A percentile compares a stretch with the other conserved stretches of the same genome.
Evolutionary conservation across 2,888 invertebrate species (phyloP).

Genomic region (Acrobasis suavella): DNA sequence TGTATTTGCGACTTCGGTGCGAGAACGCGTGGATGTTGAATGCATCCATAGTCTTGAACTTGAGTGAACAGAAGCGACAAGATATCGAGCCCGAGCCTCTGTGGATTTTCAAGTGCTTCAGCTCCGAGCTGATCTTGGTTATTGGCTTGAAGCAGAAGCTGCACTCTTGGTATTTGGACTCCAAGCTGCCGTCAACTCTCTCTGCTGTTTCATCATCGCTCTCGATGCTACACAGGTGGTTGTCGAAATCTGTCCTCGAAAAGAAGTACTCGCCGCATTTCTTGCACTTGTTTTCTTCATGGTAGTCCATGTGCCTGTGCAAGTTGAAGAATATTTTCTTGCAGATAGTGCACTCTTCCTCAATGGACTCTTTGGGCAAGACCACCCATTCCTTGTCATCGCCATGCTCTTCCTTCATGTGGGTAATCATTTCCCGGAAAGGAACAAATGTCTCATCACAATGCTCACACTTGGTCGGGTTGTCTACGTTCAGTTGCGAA

Average conservation of each 20-base stretch:
- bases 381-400: conserved; percentile 76
- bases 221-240: conserved; percentile 72
- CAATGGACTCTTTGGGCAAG: conserved; percentile 67
- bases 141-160: conserved; percentile 75
- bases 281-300: conserved; percentile 75
- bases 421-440: conserved; percentile 77
- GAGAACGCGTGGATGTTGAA: conserved; percentile 77
- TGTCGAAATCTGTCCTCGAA: conserved; percentile 65
- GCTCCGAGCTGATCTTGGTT: conserved; percentile 60
- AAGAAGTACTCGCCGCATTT: conserved; percentile 76
- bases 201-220: conserved; percentile 64
- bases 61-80: conserved; percentile 72
- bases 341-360: conserved; percentile 71
- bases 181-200: conserved; percentile 37
- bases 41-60: conserved; percentile 76
- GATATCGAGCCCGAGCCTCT: conserved; percentile 71
- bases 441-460: conserved; percentile 81
- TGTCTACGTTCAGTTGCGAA: conserved; percentile 66
- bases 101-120: conserved; percentile 66
- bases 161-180: conserved; percentile 68
- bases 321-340: conserved; percentile 71
- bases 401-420: conserved; percentile 71
- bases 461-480: conserved; percentile 73
- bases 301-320: conserved; percentile 69
- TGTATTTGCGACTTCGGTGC: conserved; percentile 73